Evolutionary conservation across 2,113 vertebrate genomes (phyloP).

Genomic region (Propithecus coquereli): DNA sequence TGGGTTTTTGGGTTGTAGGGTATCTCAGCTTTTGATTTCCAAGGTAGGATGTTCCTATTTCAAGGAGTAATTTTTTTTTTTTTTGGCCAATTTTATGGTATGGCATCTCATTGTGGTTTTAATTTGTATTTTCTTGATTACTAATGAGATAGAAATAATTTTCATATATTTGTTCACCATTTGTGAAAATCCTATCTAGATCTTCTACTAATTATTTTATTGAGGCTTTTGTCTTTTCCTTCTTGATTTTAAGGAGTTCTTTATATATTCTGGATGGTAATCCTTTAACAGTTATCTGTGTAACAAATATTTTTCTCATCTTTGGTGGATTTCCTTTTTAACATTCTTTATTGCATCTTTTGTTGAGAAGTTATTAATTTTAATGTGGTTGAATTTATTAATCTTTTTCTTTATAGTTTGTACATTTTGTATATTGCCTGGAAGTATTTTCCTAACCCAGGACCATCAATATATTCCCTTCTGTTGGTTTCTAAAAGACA

Average conservation of each 20-base stretch:
- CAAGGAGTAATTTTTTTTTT: background rate
- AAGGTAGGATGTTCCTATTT: background rate
- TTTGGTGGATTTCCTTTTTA: background rate
- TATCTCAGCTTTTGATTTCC: background rate
- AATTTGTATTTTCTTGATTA: constrained; percentile 34
- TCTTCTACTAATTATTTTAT: constrained; percentile 10
- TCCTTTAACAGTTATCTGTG: background rate
- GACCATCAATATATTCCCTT: background rate
- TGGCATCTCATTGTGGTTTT: background rate
- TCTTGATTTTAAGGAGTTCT: background rate
- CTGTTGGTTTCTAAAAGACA: background rate
- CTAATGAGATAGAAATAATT: background rate
- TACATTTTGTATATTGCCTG: background rate
- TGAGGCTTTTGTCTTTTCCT: background rate
- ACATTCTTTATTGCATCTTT: background rate
- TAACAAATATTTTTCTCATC: background rate
- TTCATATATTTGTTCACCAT: background rate
- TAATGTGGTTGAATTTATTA: background rate
- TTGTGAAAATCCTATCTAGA: constrained; percentile 3
- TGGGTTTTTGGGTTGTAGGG: background rate
- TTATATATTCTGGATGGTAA: background rate
- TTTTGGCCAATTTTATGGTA: background rate
- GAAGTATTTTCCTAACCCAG: background rate
- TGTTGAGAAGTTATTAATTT: constrained; percentile 21
- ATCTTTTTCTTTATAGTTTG: background rate